Percentiles rank a stretch among this genome's conserved stretches.
Evolutionary conservation across 1,140 invertebrate genomes (phyloP).

Genomic region (Macrocentrus cingulum): DNA sequence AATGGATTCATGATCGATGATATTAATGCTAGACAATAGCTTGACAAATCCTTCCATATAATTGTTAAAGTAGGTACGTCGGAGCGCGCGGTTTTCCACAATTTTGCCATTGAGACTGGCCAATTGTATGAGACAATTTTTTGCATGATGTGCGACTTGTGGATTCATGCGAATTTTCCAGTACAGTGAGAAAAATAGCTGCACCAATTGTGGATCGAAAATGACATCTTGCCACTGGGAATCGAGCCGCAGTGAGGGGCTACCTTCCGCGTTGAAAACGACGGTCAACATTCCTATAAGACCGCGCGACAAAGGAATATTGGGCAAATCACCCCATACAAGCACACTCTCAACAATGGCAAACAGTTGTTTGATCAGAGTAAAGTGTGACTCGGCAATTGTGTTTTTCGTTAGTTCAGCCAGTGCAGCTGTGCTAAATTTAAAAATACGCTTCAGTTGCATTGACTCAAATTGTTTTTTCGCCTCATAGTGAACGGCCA

Average conservation of each 20-base stretch:
- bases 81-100: constrained; percentile 63
- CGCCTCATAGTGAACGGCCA: constrained; percentile 81
- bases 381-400: constrained; percentile 58
- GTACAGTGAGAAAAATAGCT: constrained; percentile 82
- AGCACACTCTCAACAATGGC: constrained; percentile 74
- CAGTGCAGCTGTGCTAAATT: constrained; percentile 65
- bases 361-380: constrained; percentile 68
- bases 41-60: constrained; percentile 73
- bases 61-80: constrained; percentile 69
- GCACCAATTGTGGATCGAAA: constrained; percentile 70
- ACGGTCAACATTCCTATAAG: constrained; percentile 69
- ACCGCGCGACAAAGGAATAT: constrained; percentile 64
- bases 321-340: constrained; percentile 74
- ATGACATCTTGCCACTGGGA: constrained; percentile 75
- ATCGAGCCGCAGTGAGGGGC: constrained; percentile 65
- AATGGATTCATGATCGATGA: constrained; percentile 66
- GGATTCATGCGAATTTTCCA: constrained; percentile 77
- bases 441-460: constrained; percentile 80
- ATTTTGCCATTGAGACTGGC: constrained; percentile 73
- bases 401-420: constrained; percentile 63
- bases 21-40: constrained; percentile 66
- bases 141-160: constrained; percentile 72
- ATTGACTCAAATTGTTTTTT: constrained; percentile 82
- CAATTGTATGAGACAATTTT: constrained; percentile 81
- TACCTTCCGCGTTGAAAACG: constrained; percentile 68